These are phyloP conservation scores for Chelonoidis abingdonii DNA, from an alignment of 2,113 vertebrate species.

Conservation along the genomic window DNA sequence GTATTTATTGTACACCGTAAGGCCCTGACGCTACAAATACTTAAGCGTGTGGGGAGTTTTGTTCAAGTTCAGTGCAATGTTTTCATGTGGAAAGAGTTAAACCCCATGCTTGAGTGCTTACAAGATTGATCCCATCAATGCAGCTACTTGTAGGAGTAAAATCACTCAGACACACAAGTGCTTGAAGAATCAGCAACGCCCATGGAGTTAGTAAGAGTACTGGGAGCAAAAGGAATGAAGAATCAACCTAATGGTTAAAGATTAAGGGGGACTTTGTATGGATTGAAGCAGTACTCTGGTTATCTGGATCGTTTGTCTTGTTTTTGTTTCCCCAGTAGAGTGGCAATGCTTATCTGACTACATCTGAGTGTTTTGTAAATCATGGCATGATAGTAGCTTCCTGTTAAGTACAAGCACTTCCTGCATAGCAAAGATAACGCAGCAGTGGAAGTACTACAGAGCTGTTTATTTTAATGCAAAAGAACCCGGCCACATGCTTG, in stretches of 20 bases:
- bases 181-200: not conserved
- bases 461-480: accelerated
- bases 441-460: accelerated
- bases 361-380: not conserved
- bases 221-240: not conserved
- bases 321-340: not conserved
- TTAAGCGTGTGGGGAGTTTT: not conserved
- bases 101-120: accelerated
- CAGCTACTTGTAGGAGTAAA: accelerated
- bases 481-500: accelerated
- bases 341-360: not conserved
- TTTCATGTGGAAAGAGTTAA: not conserved
- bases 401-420: accelerated
- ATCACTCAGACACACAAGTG: not conserved
- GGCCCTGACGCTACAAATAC: not conserved
- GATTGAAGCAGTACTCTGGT: not conserved
- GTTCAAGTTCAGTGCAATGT: not conserved
- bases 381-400: accelerated
- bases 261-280: not conserved
- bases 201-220: not conserved
- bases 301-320: not conserved
- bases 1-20: not conserved
- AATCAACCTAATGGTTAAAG: not conserved
- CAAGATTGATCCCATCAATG: not conserved
- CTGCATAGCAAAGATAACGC: not conserved